Evolutionary conservation across 2,113 vertebrate genomes (phyloP).

Genomic region (Acanthochromis polyacanthus): DNA sequence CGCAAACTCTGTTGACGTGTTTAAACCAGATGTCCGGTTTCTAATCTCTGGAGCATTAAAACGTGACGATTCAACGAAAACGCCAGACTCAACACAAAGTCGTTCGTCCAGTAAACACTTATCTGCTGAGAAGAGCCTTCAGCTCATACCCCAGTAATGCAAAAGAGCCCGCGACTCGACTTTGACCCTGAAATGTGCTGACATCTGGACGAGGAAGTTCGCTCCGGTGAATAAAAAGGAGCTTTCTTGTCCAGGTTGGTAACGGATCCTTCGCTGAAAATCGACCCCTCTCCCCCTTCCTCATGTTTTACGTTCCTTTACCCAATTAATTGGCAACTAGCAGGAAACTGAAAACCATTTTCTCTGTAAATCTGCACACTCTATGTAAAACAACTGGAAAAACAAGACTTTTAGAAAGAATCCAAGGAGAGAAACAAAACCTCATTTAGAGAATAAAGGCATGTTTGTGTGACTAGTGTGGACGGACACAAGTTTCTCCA

Average conservation of each 20-base stretch:
- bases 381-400: no score
- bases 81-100: neutral
- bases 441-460: neutral
- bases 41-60: no score
- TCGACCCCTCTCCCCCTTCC: neutral
- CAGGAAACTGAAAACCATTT: constrained; percentile 18
- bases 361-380: neutral
- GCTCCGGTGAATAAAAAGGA: constrained; percentile 12
- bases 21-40: no score
- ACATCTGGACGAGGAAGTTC: constrained; percentile 33
- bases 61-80: no score
- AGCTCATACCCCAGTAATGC: neutral
- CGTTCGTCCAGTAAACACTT: neutral
- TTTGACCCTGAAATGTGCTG: constrained; percentile 37
- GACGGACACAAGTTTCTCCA: no score
- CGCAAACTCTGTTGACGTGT: no score
- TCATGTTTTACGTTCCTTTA: constrained; percentile 24
- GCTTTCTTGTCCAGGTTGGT: constrained; percentile 25
- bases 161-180: constrained; percentile 1
- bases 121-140: neutral
- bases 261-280: constrained; percentile 39
- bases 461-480: neutral
- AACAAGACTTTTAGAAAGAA: no score
- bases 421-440: neutral
- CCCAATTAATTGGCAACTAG: neutral